Evolutionary conservation across 2,888 invertebrate genomes (phyloP).

Genomic region (Ectemnius cavifrons): DNA sequence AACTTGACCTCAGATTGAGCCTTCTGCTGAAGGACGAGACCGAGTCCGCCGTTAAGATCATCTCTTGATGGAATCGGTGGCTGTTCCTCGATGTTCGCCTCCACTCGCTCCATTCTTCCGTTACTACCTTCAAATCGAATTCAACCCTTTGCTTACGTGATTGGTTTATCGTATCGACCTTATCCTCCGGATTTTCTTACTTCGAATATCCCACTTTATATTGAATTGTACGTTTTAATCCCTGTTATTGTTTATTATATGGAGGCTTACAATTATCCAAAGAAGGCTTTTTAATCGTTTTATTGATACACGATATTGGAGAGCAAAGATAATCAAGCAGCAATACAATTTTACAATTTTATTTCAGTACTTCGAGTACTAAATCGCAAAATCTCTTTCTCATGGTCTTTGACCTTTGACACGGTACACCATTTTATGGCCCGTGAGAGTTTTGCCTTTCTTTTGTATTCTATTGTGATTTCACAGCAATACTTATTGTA

Average conservation of each 20-base stretch:
- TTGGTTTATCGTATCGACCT: too few relatives aligned
- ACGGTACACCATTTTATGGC: too few relatives aligned
- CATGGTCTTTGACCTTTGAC: too few relatives aligned
- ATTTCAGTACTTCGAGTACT: too few relatives aligned
- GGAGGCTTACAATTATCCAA: too few relatives aligned
- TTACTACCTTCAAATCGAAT: neutral
- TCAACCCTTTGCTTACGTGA: too few relatives aligned
- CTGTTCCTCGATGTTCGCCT: conserved; percentile 22
- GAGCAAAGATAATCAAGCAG: too few relatives aligned
- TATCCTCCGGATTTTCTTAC: neutral
- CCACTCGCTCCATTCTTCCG: neutral
- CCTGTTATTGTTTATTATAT: too few relatives aligned
- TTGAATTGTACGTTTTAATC: neutral
- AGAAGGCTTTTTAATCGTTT: too few relatives aligned
- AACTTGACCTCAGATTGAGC: conserved; percentile 75
- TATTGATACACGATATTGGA: too few relatives aligned
- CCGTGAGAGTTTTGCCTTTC: neutral
- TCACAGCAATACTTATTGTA: conserved; percentile 2
- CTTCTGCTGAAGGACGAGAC: conserved; percentile 73
- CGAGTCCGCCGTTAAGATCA: conserved; percentile 74
- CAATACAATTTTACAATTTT: too few relatives aligned
- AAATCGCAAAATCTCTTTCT: too few relatives aligned
- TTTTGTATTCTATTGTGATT: conserved; percentile 3
- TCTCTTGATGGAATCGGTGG: conserved; percentile 69
- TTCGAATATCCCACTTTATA: neutral